phyloP scores from a whole-genome alignment of 64 coral and sea anemone species.

The Montipora sp. region DNA sequence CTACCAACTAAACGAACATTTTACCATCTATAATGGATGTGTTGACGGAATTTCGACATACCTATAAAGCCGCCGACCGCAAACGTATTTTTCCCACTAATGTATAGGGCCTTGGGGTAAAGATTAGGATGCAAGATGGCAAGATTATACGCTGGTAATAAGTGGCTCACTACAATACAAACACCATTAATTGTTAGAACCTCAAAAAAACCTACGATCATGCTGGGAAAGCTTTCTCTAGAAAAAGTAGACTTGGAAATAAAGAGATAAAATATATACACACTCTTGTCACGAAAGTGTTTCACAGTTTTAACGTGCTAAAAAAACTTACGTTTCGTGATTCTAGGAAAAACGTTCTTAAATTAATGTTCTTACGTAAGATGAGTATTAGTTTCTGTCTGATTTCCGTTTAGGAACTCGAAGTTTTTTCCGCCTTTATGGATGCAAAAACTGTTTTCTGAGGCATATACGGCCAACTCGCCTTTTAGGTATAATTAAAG shows the following conservation, averaged over 20 bases:
- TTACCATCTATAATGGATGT: background rate
- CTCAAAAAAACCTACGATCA: too few species aligned
- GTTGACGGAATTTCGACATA: background rate
- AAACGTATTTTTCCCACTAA: background rate
- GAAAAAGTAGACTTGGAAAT: background rate
- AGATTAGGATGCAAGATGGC: background rate
- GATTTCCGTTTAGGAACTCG: background rate
- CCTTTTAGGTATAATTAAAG: constrained; percentile 2
- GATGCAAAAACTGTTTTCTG: background rate
- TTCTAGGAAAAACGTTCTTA: background rate
- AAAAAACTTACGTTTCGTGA: background rate
- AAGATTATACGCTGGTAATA: background rate
- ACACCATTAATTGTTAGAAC: background rate
- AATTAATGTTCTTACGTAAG: background rate
- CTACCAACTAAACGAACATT: background rate
- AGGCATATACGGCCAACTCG: background rate
- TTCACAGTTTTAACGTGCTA: background rate
- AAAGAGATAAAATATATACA: background rate
- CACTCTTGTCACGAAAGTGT: background rate
- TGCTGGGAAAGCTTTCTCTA: background rate
- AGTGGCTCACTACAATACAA: too few species aligned
- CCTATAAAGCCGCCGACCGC: background rate
- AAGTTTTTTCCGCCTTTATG: background rate
- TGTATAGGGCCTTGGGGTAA: too few species aligned
- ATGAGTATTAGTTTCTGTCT: background rate